Base-by-base conservation (phyloP, 2,888 invertebrate species). In the Sceliomorpha sp. region DNA sequence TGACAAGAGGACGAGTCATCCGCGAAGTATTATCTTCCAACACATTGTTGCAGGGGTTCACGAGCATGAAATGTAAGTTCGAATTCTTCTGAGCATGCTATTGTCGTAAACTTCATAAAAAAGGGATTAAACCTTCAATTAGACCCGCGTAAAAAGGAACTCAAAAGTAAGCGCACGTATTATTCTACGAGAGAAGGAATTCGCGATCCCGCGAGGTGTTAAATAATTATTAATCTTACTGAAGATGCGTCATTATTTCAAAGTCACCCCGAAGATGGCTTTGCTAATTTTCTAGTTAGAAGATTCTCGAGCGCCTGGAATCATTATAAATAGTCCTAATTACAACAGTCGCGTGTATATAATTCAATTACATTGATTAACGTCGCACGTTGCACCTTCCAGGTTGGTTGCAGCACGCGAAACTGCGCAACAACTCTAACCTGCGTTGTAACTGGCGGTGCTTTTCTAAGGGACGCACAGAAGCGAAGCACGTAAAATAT, bases 251-350 rank as follows among this genome's bases (percentile, higher is more conserved):
- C n/a, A n/a, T n/a, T n/a, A 36, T 27, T 37, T 31, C 44, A 32
- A 45, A 47, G 47, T 20, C 37, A 37, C 36, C 31, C 12, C 17
- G 15, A 27, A 51, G 50, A 45, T 32, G 44, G 36, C 15, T 44
- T n/a, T 20, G 27, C 50, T 50, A 60, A 68, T 62, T 62, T 47
- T 56, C 56, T 12, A 44, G 60, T 60, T 60, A 45, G 45, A 59
- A 20, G 55, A 39, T 14, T 69, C 67, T 59, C 26, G 59, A 47
- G 55, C 34, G 50, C 31, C 71, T 66, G 75, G 79, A 84, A 86
- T 88, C 85, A 84, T 88, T 86, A 86, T 86, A 87, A 88, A 87
- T 88, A 87, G 86, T 87, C 84, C 86, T 87, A 88, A 88, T 87
- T 88, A 86, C 84, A 87, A 84, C 83, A 84, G 84, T 84, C 85